phyloP scores from a whole-genome alignment of 30 jellyfish, hydroid and myxozoan genomes.

The Turritopsis rubra region DNA sequence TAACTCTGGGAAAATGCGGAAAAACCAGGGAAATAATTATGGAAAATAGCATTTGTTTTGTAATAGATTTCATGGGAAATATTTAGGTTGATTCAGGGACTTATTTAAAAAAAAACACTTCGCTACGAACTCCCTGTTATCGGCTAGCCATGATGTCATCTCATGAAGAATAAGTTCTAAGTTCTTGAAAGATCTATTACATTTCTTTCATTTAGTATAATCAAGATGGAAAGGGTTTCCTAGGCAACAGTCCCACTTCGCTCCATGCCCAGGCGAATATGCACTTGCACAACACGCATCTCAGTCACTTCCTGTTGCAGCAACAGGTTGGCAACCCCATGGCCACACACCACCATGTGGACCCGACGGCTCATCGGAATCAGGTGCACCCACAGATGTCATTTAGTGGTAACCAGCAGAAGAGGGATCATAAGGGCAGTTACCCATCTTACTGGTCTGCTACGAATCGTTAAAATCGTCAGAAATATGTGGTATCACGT shows the following conservation, averaged over 20 bases:
- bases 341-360: conserved; percentile 27
- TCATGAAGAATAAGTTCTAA: too few species aligned
- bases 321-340: conserved; percentile 25
- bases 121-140: too few species aligned
- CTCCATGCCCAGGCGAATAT: conserved; percentile 9
- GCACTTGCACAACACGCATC: conserved; percentile 22
- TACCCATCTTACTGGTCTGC: conserved; percentile 41
- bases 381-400: conserved; percentile 18
- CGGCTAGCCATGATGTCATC: too few species aligned
- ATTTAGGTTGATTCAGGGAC: too few species aligned
- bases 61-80: too few species aligned
- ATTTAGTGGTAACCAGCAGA: conserved; percentile 24
- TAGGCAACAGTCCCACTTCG: conserved; percentile 21
- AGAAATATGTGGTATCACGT: neutral
- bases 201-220: neutral
- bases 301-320: conserved; percentile 26
- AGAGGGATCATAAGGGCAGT: conserved; percentile 21
- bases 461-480: conserved; percentile 6
- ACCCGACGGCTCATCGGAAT: conserved; percentile 28
- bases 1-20: too few species aligned
- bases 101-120: too few species aligned
- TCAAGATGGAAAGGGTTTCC: conserved; percentile 24
- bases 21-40: too few species aligned
- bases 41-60: too few species aligned
- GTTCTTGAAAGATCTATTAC: too few species aligned